Conservation (phyloP, 2,888 invertebrate genomes). For the Sphaerophoria taeniata region DNA sequence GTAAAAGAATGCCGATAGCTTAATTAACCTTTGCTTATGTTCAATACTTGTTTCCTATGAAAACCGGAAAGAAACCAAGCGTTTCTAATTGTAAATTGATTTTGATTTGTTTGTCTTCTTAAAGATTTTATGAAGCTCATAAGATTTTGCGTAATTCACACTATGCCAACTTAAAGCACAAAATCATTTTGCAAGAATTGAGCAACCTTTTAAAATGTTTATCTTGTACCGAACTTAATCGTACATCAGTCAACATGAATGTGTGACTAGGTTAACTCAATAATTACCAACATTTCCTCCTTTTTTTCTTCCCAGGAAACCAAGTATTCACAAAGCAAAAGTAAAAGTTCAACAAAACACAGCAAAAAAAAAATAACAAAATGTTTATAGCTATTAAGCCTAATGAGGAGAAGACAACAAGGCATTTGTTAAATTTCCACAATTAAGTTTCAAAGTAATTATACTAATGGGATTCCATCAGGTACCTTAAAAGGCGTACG, state of each 20-base stretch:
- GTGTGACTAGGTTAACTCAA: background rate
- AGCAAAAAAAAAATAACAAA: background rate
- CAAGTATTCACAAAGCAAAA: conserved; percentile 5
- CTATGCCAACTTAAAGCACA: too few relatives aligned
- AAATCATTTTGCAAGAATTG: too few relatives aligned
- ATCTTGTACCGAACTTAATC: too few relatives aligned
- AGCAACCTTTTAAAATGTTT: too few relatives aligned
- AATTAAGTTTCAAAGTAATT: conserved; percentile 29
- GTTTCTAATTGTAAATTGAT: too few relatives aligned
- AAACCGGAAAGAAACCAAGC: too few relatives aligned
- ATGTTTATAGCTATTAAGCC: conserved; percentile 15
- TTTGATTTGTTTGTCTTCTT: too few relatives aligned
- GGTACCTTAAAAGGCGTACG: background rate
- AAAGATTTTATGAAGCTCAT: too few relatives aligned
- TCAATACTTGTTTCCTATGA: too few relatives aligned
- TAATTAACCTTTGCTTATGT: too few relatives aligned
- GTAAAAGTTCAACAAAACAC: background rate
- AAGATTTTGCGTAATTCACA: too few relatives aligned
- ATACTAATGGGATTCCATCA: conserved; percentile 32
- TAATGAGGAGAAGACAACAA: conserved; percentile 7
- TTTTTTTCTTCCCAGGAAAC: background rate
- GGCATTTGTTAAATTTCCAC: conserved; percentile 29
- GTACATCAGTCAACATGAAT: background rate
- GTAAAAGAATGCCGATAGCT: too few relatives aligned
- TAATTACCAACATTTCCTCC: background rate